phyloP scores from a whole-genome alignment of 2,888 invertebrate species.

The Yponomeuta cagnagella region DNA sequence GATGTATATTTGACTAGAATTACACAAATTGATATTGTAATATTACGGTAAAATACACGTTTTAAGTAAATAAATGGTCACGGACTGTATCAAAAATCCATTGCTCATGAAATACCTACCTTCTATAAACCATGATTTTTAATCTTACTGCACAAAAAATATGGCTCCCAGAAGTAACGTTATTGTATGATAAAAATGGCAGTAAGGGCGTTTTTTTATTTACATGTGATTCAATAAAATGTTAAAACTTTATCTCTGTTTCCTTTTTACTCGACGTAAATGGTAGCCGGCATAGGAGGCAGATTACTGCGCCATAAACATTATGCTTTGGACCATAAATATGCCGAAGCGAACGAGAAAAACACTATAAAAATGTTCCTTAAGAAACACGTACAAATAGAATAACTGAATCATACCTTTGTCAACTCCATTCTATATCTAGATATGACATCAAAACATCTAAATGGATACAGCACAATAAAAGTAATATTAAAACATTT shows the following conservation, averaged over 20 bases:
- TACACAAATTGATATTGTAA: constrained; percentile 12
- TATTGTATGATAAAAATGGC: constrained; percentile 26
- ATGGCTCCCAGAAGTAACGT: constrained; percentile 17
- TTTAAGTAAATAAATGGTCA: constrained; percentile 19
- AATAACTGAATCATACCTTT: background rate
- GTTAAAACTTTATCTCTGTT: constrained; percentile 29
- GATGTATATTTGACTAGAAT: constrained; percentile 15
- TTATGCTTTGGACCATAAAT: background rate
- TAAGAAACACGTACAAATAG: background rate
- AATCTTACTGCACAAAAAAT: constrained; percentile 26
- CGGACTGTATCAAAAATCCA: constrained; percentile 29
- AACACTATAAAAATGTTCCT: constrained; percentile 7
- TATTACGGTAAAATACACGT: background rate
- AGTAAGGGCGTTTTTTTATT: constrained; percentile 39
- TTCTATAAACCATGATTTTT: constrained; percentile 25
- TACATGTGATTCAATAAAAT: constrained; percentile 55
- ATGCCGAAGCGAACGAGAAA: constrained; percentile 5
- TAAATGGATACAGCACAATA: no score
- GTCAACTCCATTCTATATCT: background rate
- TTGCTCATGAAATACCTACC: constrained; percentile 35
- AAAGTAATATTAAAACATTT: no score
- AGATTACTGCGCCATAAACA: background rate
- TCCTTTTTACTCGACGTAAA: constrained; percentile 19
- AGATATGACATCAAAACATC: no score
- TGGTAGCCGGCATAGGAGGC: background rate